Conservation (phyloP, 1,140 invertebrate species). For the Musca vetustissima region DNA sequence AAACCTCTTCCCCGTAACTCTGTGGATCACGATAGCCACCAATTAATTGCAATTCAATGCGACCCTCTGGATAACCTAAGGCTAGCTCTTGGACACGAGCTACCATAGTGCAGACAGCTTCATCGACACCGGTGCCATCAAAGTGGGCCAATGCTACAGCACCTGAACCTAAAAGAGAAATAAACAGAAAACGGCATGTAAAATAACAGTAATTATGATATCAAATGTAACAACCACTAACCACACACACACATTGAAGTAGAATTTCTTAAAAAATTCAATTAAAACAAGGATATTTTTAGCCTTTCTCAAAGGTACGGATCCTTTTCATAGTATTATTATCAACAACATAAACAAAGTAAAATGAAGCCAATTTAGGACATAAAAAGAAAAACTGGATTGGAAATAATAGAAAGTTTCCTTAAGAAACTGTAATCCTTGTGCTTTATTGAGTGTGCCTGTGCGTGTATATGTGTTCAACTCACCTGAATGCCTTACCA, state of each 20-base stretch:
- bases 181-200: neutral
- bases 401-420: neutral
- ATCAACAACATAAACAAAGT: neutral
- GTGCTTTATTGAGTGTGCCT: neutral
- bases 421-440: neutral
- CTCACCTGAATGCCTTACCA: constrained; percentile 88
- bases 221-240: neutral
- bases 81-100: constrained; percentile 80
- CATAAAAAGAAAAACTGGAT: neutral
- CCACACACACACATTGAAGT: neutral
- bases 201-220: neutral
- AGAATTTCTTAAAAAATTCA: neutral
- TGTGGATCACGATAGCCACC: constrained; percentile 86
- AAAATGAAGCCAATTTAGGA: constrained; percentile 39
- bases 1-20: constrained; percentile 84
- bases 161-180: constrained; percentile 72
- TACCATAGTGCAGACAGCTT: constrained; percentile 78
- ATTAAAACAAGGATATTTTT: constrained; percentile 19
- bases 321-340: neutral
- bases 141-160: constrained; percentile 85
- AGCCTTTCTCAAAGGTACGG: neutral
- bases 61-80: constrained; percentile 79
- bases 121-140: constrained; percentile 83
- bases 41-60: constrained; percentile 84
- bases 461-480: constrained; percentile 25